Percentiles rank a stretch among this genome's conserved stretches.
These are phyloP conservation scores for Sebastes dallii DNA, from an alignment of 2,797 vertebrate species.

Conservation along the genomic window DNA sequence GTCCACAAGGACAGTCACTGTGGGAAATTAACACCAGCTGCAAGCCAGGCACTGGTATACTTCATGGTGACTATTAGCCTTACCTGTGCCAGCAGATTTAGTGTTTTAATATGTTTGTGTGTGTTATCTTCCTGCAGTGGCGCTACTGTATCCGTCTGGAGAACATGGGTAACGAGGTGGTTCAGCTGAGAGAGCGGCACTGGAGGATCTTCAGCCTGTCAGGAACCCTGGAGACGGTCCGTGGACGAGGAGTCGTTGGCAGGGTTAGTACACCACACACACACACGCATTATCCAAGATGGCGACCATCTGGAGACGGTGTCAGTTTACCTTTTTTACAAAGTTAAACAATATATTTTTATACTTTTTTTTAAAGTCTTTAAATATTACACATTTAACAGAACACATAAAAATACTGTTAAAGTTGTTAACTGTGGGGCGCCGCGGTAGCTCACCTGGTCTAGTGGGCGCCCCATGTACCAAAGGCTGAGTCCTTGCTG, in stretches of 20 bases:
- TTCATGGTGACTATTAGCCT: too few relatives aligned
- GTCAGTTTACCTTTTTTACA: too few relatives aligned
- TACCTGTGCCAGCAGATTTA: background rate
- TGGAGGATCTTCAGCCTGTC: constrained; percentile 99
- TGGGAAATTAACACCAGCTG: background rate
- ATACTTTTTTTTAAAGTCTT: background rate
- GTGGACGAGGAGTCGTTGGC: constrained; percentile 95
- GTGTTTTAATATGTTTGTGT: background rate
- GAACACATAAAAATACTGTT: background rate
- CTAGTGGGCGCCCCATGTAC: too few relatives aligned
- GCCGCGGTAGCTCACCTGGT: too few relatives aligned
- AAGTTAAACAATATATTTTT: background rate
- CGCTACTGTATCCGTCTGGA: constrained; percentile 97
- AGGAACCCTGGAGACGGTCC: constrained; percentile 95
- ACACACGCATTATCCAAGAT: too few relatives aligned
- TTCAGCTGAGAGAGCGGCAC: constrained; percentile 95
- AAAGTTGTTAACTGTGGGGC: too few relatives aligned
- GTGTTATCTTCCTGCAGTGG: constrained; percentile 83
- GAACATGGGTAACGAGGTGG: constrained; percentile 93
- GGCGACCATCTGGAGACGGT: too few relatives aligned
- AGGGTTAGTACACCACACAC: constrained; percentile 79
- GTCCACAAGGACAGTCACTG: background rate
- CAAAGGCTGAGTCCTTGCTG: too few relatives aligned
- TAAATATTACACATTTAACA: background rate
- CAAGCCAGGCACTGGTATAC: background rate